Evolutionary conservation across 2,888 invertebrate genomes (phyloP).

Genomic region (Odontothrips loti): DNA sequence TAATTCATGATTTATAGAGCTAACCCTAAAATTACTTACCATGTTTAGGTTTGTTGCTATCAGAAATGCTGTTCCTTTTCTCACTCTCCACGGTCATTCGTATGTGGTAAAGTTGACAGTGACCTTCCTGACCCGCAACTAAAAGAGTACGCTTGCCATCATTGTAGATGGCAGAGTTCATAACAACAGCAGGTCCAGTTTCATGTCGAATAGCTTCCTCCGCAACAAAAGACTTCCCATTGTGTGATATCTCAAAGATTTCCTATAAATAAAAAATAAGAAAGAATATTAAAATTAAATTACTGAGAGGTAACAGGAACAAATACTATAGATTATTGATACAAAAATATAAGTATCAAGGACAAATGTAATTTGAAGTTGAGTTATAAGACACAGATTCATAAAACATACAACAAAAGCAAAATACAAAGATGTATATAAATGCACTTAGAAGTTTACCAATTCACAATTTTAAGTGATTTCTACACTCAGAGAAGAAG

Average conservation of each 20-base stretch:
- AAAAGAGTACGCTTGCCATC: constrained; percentile 71
- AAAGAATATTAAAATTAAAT: not conserved
- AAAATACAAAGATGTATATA: constrained; percentile 25
- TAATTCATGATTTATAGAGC: not conserved
- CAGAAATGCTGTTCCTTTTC: constrained; percentile 12
- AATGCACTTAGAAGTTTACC: not conserved
- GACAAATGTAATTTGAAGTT: not conserved
- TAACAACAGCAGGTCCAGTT: constrained; percentile 83
- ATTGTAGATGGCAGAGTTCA: constrained; percentile 79
- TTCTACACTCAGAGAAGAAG: not conserved
- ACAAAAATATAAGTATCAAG: not conserved
- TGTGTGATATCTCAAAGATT: constrained; percentile 85
- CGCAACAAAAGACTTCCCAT: constrained; percentile 76
- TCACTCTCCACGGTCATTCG: not conserved
- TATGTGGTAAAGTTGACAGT: constrained; percentile 80
- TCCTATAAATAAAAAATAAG: constrained; percentile 59
- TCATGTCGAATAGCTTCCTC: constrained; percentile 86
- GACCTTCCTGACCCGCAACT: constrained; percentile 87
- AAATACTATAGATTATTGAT: not conserved
- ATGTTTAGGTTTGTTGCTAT: not conserved
- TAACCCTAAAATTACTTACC: too few relatives aligned
- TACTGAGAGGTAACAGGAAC: not conserved
- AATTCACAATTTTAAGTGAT: not conserved
- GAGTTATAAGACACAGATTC: not conserved
- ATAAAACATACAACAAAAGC: not conserved